A percentile compares a stretch with the other conserved stretches of the same genome.
phyloP scores from a whole-genome alignment of 2,797 vertebrate genomes.

The Loriculus beryllinus region DNA sequence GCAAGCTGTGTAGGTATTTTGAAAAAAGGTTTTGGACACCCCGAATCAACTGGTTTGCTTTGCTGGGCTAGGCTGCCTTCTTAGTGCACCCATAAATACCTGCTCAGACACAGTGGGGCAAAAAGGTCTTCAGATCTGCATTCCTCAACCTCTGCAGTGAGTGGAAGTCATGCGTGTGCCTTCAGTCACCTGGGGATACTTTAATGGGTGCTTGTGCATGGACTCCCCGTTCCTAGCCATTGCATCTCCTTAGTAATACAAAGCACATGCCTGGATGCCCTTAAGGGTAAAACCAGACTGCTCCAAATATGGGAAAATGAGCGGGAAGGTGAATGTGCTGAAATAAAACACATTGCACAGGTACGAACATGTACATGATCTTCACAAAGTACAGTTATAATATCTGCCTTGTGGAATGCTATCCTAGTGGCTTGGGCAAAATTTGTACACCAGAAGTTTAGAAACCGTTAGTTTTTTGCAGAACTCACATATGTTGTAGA shows the following conservation, averaged over 20 bases:
- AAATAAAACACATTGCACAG: fast-evolving
- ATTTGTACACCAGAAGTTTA: neutral
- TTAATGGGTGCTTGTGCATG: neutral
- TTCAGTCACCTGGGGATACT: neutral
- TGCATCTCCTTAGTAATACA: neutral
- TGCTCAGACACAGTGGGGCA: neutral
- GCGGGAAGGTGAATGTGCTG: neutral
- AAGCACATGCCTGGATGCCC: neutral
- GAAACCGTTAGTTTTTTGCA: neutral
- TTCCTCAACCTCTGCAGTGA: neutral
- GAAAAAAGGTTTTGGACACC: neutral
- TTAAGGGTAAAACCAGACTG: neutral
- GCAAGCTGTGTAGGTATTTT: neutral
- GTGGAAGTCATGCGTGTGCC: fast-evolving
- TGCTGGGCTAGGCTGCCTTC: neutral
- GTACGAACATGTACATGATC: fast-evolving
- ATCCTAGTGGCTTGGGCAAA: neutral
- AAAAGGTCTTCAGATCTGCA: neutral
- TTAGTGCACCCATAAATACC: neutral
- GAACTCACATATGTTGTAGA: neutral
- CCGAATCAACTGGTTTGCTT: neutral
- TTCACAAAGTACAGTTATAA: neutral
- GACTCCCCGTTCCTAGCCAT: neutral
- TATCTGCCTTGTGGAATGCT: neutral
- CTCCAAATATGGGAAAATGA: neutral